Evolutionary conservation across 2,113 vertebrate species (phyloP), one percentile per base, ranked within the genome.

Genomic region (Tachycineta bicolor): DNA sequence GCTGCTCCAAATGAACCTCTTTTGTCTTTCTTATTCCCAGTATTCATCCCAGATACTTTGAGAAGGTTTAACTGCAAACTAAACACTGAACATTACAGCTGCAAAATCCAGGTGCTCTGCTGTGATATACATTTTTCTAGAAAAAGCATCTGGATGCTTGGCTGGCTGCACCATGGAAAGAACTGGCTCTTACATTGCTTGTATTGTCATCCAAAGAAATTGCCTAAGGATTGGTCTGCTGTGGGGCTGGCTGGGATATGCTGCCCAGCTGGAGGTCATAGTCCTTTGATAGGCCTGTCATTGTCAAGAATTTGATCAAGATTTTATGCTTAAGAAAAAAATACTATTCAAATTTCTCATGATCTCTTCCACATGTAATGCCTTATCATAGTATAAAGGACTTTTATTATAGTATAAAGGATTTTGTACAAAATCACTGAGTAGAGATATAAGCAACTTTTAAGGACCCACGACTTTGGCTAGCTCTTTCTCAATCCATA

Each of bases 361-460:
- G 92, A 98, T 98, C 93, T 98, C 67, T 97, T 97, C 96, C 98
- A 97, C 79, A 97, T 98, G 94, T 93, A 96, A 97, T 59, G 21
- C 19, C 5, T 19, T 89, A 83, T 77, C 87, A 68, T 29, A 17
- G 47, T 71, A 60, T 50, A 96, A 97, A 97, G 52, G 41, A 93
- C n/a, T 25, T 82, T 85, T 89, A 83, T 77, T 88, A 68, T 29
- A 17, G 47, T 71, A 60, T 50, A 96, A 97, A 97, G 52, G 37
- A 93, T 37, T 25, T 82, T 85, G 71, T 83, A 83, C 88, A 94
- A 81, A 96, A 63, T 87, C 44, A 71, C 34, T 93, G 83, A 88
- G 23, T 50, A 65, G 47, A 96, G 41, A 62, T 73, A 78, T 60
- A 89, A 81, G 75, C 11, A 46, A 71, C 34, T 46, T 94, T 88